phyloP scores from a whole-genome alignment of 2,888 invertebrate species.

The Autographa gamma region DNA sequence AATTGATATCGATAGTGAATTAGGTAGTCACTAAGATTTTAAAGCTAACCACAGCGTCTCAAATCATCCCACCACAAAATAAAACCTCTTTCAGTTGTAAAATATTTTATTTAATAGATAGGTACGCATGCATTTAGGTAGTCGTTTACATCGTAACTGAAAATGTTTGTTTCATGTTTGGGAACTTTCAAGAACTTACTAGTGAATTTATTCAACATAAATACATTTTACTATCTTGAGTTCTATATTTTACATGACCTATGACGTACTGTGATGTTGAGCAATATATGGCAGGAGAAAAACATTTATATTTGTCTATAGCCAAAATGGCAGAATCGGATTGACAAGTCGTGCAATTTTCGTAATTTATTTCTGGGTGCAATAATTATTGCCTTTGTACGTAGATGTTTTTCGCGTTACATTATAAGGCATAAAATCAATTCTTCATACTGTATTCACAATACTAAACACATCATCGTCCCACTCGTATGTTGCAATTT shows the following conservation, averaged over 20 bases:
- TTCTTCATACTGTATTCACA: constrained; percentile 48
- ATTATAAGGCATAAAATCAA: constrained; percentile 60
- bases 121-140: too few relatives aligned
- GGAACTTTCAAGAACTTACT: neutral
- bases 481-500: constrained; percentile 74
- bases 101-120: too few relatives aligned
- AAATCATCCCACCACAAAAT: too few relatives aligned
- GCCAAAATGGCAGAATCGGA: constrained; percentile 86
- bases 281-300: constrained; percentile 41
- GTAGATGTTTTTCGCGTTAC: constrained; percentile 63
- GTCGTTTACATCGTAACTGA: neutral
- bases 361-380: constrained; percentile 85
- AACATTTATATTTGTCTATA: constrained; percentile 67
- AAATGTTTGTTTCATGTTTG: neutral
- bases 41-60: too few relatives aligned
- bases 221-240: neutral
- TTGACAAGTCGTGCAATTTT: constrained; percentile 86
- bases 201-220: neutral
- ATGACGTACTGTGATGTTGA: constrained; percentile 16
- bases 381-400: constrained; percentile 75
- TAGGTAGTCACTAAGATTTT: too few relatives aligned
- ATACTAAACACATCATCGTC: constrained; percentile 55
- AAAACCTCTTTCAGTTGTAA: too few relatives aligned
- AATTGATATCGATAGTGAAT: too few relatives aligned
- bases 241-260: neutral